A percentile compares a stretch with the other conserved stretches of the same genome.
Evolutionary conservation across 2,797 vertebrate species (phyloP).

Genomic region (Trichosurus vulpecula): DNA sequence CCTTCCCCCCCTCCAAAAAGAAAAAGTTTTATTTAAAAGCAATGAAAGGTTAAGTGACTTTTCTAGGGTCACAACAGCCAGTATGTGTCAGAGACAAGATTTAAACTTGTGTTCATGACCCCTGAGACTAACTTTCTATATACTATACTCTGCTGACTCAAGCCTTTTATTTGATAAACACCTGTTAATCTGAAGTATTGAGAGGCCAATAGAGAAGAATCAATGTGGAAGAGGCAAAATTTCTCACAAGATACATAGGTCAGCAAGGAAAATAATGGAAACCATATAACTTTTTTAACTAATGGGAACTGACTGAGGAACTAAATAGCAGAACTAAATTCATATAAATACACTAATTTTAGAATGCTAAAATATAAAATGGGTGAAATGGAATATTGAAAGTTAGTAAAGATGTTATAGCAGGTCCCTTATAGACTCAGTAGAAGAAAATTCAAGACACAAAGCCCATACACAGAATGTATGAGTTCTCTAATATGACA

Average conservation of each 20-base stretch:
- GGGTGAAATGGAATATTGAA: neutral
- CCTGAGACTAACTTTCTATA: neutral
- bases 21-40: no score
- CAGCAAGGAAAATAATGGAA: neutral
- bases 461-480: neutral
- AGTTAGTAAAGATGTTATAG: neutral
- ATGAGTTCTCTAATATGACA: neutral
- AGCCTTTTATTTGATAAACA: neutral
- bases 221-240: neutral
- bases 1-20: no score
- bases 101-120: neutral
- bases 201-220: neutral
- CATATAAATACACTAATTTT: neutral
- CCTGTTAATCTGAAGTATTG: neutral
- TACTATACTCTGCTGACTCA: neutral
- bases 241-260: neutral
- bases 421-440: neutral
- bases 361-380: neutral
- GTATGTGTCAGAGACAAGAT: neutral
- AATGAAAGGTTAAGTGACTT: neutral
- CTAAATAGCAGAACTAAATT: neutral
- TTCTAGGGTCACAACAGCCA: neutral
- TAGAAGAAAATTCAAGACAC: neutral
- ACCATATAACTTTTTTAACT: neutral
- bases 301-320: neutral